These are phyloP conservation scores for Eupristina koningsbergeri DNA, from an alignment of 1,140 invertebrate genomes.

Conservation along the genomic window DNA sequence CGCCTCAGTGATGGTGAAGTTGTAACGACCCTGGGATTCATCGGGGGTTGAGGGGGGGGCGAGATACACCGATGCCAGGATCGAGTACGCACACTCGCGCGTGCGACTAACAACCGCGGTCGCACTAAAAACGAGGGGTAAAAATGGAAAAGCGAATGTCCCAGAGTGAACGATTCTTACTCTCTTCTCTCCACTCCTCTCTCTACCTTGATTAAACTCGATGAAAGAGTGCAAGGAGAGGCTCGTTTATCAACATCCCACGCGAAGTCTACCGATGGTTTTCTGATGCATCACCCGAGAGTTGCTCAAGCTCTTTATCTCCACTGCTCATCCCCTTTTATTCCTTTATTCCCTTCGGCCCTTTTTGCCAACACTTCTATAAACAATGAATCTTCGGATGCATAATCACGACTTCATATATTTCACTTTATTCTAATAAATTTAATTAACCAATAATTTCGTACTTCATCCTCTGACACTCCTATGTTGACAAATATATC, in stretches of 20 bases:
- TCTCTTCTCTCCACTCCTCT: background rate
- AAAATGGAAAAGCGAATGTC: background rate
- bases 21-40: background rate
- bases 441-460: no score
- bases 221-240: background rate
- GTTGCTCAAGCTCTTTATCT: slow-evolving; percentile 1
- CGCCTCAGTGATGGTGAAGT: background rate
- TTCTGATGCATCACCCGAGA: slow-evolving; percentile 16
- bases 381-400: background rate
- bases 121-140: background rate
- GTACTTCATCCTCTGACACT: no score
- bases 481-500: no score
- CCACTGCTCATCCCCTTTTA: background rate
- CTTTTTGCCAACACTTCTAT: background rate
- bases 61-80: slow-evolving; percentile 7
- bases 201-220: background rate
- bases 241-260: slow-evolving; percentile 49
- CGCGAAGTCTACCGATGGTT: slow-evolving; percentile 26
- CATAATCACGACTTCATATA: background rate
- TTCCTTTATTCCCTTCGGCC: background rate
- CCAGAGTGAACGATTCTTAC: background rate
- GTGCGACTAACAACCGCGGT: background rate
- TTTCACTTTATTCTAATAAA: background rate
- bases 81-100: slow-evolving; percentile 24
- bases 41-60: background rate